phyloP scores from a whole-genome alignment of 2,888 invertebrate genomes.

The Drosophila longiperda region DNA sequence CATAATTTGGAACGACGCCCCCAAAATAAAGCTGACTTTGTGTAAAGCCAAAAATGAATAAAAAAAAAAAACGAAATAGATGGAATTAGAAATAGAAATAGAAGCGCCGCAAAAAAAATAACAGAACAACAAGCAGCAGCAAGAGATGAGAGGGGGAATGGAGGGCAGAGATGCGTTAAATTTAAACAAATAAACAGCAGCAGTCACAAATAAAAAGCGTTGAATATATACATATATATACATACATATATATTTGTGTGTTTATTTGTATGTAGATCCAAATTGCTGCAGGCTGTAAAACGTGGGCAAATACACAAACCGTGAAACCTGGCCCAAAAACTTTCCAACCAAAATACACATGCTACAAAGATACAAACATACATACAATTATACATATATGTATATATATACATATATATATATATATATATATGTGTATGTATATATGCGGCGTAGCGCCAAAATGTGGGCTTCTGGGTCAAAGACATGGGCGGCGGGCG shows the following conservation, averaged over 20 bases:
- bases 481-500: constrained; percentile 69
- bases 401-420: not conserved
- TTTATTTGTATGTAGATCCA: constrained; percentile 18
- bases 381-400: not conserved
- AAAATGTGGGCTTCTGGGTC: constrained; percentile 78
- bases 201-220: constrained; percentile 67
- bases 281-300: constrained; percentile 62
- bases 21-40: constrained; percentile 37
- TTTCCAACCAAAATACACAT: constrained; percentile 28
- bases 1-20: constrained; percentile 37
- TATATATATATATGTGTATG: constrained; percentile 28
- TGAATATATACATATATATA: not conserved
- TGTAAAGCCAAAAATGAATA: constrained; percentile 22
- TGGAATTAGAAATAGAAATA: constrained; percentile 36
- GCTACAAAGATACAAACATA: constrained; percentile 11
- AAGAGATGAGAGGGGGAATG: not conserved
- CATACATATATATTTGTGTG: not conserved
- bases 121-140: constrained; percentile 6
- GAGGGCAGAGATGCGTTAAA: constrained; percentile 65
- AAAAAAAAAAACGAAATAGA: constrained; percentile 15
- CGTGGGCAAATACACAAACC: constrained; percentile 59
- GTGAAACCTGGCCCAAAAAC: constrained; percentile 58
- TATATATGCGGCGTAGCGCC: constrained; percentile 38
- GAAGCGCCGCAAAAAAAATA: constrained; percentile 11
- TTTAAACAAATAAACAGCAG: constrained; percentile 79